Percentiles rank a stretch among this genome's conserved stretches.
Conservation (phyloP, 2,113 vertebrate genomes). For the Planiliza haematocheilus region DNA sequence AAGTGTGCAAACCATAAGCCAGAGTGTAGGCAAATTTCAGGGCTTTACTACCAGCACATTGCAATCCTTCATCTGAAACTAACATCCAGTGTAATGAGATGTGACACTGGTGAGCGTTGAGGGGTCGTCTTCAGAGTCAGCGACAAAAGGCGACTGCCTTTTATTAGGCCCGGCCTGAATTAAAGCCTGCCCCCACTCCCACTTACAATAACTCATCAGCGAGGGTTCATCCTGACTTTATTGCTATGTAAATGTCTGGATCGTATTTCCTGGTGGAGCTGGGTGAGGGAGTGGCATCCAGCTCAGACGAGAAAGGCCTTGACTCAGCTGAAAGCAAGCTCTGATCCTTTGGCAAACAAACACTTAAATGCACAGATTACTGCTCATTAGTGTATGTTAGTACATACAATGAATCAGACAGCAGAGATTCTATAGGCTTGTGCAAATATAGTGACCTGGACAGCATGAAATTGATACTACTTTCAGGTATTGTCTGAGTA, state of each 20-base stretch:
- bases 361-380: conserved; percentile 25
- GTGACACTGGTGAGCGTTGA: conserved; percentile 42
- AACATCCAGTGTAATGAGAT: conserved; percentile 44
- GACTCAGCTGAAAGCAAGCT: conserved; percentile 36
- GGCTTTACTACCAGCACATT: conserved; percentile 24
- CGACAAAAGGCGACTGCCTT: conserved; percentile 64
- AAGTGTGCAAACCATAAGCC: conserved; percentile 23
- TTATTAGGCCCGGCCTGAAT: conserved; percentile 64
- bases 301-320: conserved; percentile 32
- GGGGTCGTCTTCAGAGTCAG: conserved; percentile 47
- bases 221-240: conserved; percentile 67
- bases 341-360: conserved; percentile 58
- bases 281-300: conserved; percentile 47
- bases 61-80: conserved; percentile 15
- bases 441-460: not conserved
- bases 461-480: no score
- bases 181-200: conserved; percentile 59
- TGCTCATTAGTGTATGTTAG: conserved; percentile 18
- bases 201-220: conserved; percentile 66
- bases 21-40: conserved; percentile 38
- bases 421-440: conserved; percentile 4
- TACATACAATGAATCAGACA: conserved; percentile 12
- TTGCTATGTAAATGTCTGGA: conserved; percentile 74
- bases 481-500: no score
- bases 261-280: conserved; percentile 62